Conservation (phyloP, 2,797 vertebrate genomes). For the Danio jaintianensis region DNA sequence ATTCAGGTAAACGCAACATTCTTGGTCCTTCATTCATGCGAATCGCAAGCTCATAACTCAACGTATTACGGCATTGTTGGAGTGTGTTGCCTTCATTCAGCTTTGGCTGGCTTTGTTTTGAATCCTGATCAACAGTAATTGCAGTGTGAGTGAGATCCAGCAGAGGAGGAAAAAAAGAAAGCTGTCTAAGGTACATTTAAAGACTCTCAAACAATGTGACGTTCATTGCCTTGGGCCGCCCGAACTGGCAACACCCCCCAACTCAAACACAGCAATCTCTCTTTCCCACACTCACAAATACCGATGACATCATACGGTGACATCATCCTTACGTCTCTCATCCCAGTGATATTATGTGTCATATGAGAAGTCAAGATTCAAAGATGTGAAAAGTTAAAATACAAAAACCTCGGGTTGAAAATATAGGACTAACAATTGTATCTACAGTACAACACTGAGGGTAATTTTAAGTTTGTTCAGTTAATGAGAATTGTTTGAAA, state of each 20-base stretch:
- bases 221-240: constrained; percentile 64
- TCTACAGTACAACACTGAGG: constrained; percentile 50
- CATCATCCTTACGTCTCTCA: constrained; percentile 7
- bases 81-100: constrained; percentile 57
- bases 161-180: constrained; percentile 63
- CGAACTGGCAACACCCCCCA: constrained; percentile 65
- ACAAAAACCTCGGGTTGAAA: constrained; percentile 12
- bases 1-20: constrained; percentile 61
- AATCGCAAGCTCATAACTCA: constrained; percentile 52
- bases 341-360: constrained; percentile 1
- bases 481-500: constrained; percentile 25
- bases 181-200: constrained; percentile 75
- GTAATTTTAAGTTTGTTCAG: constrained; percentile 52
- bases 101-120: constrained; percentile 67
- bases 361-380: constrained; percentile 59
- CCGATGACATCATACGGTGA: constrained; percentile 70
- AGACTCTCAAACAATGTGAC: constrained; percentile 71
- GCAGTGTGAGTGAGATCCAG: constrained; percentile 64
- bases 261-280: constrained; percentile 48
- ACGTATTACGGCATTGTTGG: constrained; percentile 65
- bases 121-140: constrained; percentile 72
- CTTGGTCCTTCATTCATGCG: constrained; percentile 59
- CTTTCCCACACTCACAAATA: constrained; percentile 69
- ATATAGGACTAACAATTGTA: constrained; percentile 17
- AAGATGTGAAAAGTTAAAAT: constrained; percentile 71